Conservation (phyloP, 2,797 vertebrate species). For the Diplodus puntazzo region DNA sequence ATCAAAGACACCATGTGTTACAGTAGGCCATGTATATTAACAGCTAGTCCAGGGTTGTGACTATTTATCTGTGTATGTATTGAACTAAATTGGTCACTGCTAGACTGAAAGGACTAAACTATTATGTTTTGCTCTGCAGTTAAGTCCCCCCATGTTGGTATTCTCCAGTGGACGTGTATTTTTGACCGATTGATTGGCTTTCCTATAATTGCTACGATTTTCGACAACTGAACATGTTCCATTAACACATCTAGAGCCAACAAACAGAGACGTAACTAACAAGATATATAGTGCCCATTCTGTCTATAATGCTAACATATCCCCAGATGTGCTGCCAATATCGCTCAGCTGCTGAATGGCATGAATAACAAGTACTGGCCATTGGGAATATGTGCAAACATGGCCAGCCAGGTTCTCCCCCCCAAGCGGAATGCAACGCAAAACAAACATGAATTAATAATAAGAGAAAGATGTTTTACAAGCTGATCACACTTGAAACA, state of each 20-base stretch:
- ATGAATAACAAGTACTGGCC: neutral
- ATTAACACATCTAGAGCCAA: neutral
- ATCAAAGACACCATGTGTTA: slow-evolving; percentile 6
- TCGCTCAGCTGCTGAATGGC: neutral
- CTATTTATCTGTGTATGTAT: neutral
- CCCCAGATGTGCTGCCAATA: neutral
- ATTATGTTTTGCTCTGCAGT: neutral
- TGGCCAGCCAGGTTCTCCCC: neutral
- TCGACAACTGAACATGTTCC: neutral
- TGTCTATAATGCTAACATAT: neutral
- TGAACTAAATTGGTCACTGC: neutral
- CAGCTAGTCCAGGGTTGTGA: neutral
- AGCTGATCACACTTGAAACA: no score
- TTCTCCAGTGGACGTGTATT: neutral
- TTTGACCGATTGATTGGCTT: neutral
- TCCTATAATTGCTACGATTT: neutral
- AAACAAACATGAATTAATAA: neutral
- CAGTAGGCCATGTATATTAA: neutral
- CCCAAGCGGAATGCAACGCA: neutral
- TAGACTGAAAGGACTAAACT: no score
- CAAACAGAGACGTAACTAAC: neutral
- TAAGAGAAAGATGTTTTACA: neutral
- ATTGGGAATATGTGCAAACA: neutral
- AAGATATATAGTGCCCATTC: neutral
- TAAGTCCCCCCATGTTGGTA: neutral